Evolutionary conservation across 2,888 invertebrate species (phyloP).

Genomic region (Dynastes tityus): DNA sequence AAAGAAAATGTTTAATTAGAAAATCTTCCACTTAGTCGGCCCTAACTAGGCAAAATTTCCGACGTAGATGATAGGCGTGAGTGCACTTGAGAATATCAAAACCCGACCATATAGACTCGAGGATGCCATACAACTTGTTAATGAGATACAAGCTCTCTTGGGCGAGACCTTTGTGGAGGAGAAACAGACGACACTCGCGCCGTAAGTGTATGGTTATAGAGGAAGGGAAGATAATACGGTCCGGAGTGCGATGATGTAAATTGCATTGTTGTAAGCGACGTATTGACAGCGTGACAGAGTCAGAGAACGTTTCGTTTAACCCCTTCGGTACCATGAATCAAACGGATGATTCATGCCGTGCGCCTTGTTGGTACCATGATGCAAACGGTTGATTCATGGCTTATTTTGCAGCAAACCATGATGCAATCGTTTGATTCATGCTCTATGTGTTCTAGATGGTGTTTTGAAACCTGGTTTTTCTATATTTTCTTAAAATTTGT

Average conservation of each 20-base stretch:
- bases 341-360: too few species aligned
- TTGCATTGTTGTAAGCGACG: slow-evolving; percentile 1
- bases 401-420: too few species aligned
- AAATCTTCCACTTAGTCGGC: neutral
- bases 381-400: too few species aligned
- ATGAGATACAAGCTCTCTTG: slow-evolving; percentile 19
- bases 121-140: slow-evolving; percentile 9
- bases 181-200: neutral
- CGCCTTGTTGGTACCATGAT: too few species aligned
- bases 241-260: slow-evolving; percentile 3
- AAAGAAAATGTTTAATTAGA: slow-evolving; percentile 15
- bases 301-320: neutral
- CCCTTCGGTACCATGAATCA: too few species aligned
- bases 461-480: too few species aligned
- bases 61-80: neutral
- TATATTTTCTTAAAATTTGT: too few species aligned
- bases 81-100: slow-evolving; percentile 6
- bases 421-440: too few species aligned
- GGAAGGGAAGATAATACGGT: neutral
- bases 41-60: neutral
- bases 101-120: neutral
- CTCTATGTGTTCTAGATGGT: too few species aligned
- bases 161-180: neutral
- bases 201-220: neutral
- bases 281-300: slow-evolving; percentile 5